Conservation (phyloP, 2,888 invertebrate species). For the Standfussiana lucernea region DNA sequence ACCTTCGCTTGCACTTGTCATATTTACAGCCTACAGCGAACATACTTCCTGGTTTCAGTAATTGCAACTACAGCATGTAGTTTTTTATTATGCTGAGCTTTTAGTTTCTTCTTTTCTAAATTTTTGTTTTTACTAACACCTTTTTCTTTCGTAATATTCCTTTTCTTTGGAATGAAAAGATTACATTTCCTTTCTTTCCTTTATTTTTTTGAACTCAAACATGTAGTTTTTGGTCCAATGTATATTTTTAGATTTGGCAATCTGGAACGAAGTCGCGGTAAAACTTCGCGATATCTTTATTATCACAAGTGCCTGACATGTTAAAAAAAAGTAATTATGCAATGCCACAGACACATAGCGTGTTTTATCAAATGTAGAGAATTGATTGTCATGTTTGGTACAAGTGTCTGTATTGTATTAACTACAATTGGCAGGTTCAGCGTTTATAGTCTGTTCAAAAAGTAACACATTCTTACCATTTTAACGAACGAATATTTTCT, state of each 20-base stretch:
- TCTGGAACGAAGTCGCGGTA: neutral
- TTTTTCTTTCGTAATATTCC: neutral
- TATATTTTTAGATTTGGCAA: neutral
- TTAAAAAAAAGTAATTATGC: neutral
- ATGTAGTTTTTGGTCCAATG: neutral
- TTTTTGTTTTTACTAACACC: neutral
- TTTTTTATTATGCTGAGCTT: slow-evolving; percentile 32
- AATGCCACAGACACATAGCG: neutral
- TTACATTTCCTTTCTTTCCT: neutral
- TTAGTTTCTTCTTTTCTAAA: neutral
- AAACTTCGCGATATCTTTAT: slow-evolving; percentile 28
- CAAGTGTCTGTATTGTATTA: slow-evolving; percentile 2
- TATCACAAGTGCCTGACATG: slow-evolving; percentile 28
- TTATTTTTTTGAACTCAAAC: neutral
- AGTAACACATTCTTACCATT: neutral
- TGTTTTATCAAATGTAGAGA: neutral
- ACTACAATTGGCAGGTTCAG: neutral
- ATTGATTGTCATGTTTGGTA: neutral
- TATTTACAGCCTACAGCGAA: slow-evolving; percentile 43
- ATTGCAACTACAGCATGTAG: neutral
- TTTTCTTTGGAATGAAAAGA: slow-evolving; percentile 10
- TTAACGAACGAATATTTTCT: neutral
- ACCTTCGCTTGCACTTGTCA: slow-evolving; percentile 30
- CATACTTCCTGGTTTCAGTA: slow-evolving; percentile 9
- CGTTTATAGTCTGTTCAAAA: neutral